phyloP scores from a whole-genome alignment of 2,888 invertebrate species.

The Xiphydria camelus region DNA sequence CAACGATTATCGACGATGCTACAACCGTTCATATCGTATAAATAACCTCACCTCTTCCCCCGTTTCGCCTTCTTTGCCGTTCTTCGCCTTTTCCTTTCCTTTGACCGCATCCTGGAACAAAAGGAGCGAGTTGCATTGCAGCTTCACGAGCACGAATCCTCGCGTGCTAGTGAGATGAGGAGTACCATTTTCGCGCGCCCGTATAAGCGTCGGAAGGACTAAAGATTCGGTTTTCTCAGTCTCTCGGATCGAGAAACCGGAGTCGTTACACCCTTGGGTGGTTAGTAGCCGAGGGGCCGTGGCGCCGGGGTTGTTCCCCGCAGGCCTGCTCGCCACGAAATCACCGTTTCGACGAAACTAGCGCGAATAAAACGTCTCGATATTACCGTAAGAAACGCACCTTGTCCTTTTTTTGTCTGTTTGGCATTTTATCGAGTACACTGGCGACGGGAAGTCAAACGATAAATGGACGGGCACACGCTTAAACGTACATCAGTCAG shows the following conservation, averaged over 20 bases:
- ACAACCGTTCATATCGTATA: too few relatives aligned
- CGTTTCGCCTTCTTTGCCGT: conserved; percentile 54
- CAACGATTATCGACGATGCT: too few relatives aligned
- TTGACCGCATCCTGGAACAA: conserved; percentile 54
- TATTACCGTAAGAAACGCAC: conserved; percentile 36
- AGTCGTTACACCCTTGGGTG: conserved; percentile 35
- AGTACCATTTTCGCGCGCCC: not conserved
- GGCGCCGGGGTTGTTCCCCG: conserved; percentile 37
- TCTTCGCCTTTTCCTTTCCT: conserved; percentile 54
- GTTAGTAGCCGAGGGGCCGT: not conserved
- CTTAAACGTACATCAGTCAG: conserved; percentile 28
- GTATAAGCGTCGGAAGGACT: not conserved
- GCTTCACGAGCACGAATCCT: not conserved
- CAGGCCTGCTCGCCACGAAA: conserved; percentile 4
- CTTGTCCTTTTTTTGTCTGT: conserved; percentile 52
- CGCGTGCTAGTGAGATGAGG: not conserved
- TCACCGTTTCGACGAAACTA: conserved; percentile 11
- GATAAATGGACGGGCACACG: conserved; percentile 31
- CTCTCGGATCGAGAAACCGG: conserved; percentile 4
- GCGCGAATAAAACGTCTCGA: conserved; percentile 12
- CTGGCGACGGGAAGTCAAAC: conserved; percentile 13
- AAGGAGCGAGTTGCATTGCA: conserved; percentile 1
- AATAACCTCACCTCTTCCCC: conserved; percentile 56
- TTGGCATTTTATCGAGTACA: conserved; percentile 42
- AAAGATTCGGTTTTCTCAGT: conserved; percentile 26